Evolutionary conservation across 1,140 invertebrate genomes (phyloP).

Genomic region (Cepaea nemoralis): DNA sequence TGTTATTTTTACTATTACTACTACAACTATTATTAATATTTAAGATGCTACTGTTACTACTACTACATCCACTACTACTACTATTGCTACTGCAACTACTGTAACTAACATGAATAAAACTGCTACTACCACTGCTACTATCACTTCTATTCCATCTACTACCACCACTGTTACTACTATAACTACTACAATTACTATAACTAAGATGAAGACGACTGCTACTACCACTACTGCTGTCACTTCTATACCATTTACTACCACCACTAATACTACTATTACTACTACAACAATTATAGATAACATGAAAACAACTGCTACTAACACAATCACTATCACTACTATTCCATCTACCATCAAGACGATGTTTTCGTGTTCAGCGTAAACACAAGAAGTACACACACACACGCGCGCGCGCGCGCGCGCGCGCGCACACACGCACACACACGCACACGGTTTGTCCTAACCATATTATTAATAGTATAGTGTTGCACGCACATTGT

Average conservation of each 20-base stretch:
- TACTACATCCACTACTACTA: too few species aligned
- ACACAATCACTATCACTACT: slow-evolving; percentile 1
- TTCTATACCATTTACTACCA: neutral
- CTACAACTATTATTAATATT: slow-evolving; percentile 1
- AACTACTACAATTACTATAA: neutral
- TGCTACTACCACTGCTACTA: too few species aligned
- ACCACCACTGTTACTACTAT: slow-evolving; percentile 9
- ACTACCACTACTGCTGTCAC: slow-evolving; percentile 4
- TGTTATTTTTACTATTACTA: slow-evolving; percentile 4
- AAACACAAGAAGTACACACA: neutral
- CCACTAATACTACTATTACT: too few species aligned
- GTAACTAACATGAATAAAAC: neutral
- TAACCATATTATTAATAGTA: too few species aligned
- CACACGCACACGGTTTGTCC: too few species aligned
- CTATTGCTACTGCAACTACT: too few species aligned
- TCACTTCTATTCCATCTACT: too few species aligned
- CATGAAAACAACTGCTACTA: too few species aligned
- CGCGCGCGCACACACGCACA: too few species aligned
- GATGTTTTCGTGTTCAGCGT: neutral
- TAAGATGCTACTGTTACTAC: neutral
- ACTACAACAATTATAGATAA: neutral
- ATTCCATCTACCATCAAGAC: neutral
- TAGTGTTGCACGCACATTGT: too few species aligned
- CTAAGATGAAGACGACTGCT: neutral
- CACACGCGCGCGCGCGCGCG: too few species aligned